Evolutionary conservation across 2,888 invertebrate species (phyloP), one percentile per base, ranked within the genome.

Genomic region (Odontocerum albicorne): DNA sequence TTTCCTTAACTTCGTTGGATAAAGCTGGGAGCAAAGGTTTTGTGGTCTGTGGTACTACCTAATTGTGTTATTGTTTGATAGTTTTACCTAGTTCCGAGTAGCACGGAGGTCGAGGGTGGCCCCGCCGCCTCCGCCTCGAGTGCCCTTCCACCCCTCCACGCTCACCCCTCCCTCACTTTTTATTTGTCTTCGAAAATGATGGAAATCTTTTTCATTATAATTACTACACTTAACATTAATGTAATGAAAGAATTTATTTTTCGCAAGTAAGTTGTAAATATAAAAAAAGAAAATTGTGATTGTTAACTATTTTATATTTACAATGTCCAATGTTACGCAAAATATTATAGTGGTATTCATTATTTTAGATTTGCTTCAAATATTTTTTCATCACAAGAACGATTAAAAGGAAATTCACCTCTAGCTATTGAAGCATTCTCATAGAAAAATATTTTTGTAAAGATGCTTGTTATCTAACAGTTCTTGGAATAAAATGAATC

Each of bases 11-110:
- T n/a, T n/a, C n/a, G n/a, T 36, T 39, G 32, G 50, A 57, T 39
- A 38, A 40, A 31, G 45, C 46, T 49, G 42, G 20, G 56, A 59
- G 54, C 60, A 60, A 57, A 60, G 57, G 57, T 60, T 54, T 60
- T 60, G 60, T 60, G 60, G 60, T 60, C 44, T 33, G 19, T 20
- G 42, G 56, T 56, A 53, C 46, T 46, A 52, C 33, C 46, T 50
- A 53, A 53, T 52, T 49, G 54, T 59, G 59, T 59, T 59, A 59
- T 59, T 49, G 49, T 49, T 59, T 56, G 49, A 45, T 59, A 59
- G 53, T 50, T 55, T 42, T 47, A 44, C 38, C 33, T 58, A 58
- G 42, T 39, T 27, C 49, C 50, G 42, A 40, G 46, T 19, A 42
- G 38, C 36, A 27, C 10, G 27, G 27, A 27, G 27, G 4, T 27